Evolutionary conservation across 1,140 invertebrate species (phyloP).

Genomic region (Ceratosolen fusciceps): DNA sequence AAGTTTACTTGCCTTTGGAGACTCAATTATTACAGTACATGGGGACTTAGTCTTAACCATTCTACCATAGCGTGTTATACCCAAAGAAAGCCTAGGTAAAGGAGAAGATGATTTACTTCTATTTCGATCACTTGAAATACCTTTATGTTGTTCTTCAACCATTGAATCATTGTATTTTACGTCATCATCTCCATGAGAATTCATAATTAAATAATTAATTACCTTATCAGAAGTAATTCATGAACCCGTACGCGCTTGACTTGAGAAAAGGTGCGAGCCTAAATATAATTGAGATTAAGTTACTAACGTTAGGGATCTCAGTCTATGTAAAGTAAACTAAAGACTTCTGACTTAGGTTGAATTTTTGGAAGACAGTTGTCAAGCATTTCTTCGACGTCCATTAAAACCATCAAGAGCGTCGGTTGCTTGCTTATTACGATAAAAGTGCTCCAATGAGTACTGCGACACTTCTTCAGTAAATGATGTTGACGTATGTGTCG

Average conservation of each 20-base stretch:
- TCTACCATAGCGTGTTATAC: constrained; percentile 47
- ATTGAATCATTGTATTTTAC: constrained; percentile 5
- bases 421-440: neutral
- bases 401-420: neutral
- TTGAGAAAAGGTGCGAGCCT: neutral
- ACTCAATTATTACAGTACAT: constrained; percentile 18
- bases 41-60: constrained; percentile 48
- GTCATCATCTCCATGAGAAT: neutral
- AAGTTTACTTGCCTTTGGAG: constrained; percentile 48
- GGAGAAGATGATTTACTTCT: constrained; percentile 7
- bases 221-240: neutral
- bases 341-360: neutral
- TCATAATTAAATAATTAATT: neutral
- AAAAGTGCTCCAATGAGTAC: neutral
- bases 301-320: neutral
- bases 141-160: neutral
- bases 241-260: constrained; percentile 6
- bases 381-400: neutral
- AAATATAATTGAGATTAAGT: neutral
- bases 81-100: neutral
- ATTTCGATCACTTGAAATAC: neutral
- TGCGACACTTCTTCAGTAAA: neutral
- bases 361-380: neutral
- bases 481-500: neutral
- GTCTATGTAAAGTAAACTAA: neutral